Base-by-base conservation (phyloP, 1,140 invertebrate genomes). In the Apis dorsata region DNA sequence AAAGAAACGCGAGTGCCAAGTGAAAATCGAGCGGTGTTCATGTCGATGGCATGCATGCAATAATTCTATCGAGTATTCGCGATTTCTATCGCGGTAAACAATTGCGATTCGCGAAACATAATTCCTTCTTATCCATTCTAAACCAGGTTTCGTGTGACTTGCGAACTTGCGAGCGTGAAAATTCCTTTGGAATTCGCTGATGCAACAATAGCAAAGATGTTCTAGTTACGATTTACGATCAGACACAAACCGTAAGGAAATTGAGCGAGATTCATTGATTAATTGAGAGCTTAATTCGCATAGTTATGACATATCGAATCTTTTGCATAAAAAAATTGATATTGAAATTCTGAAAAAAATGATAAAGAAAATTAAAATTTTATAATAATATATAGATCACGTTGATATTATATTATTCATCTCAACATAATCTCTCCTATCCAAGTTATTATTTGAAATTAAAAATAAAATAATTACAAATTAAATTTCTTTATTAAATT, bases 1-100 rank as follows among this genome's bases (percentile, higher is more conserved):
- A 55, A 72, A 86, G 85, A 83, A 86, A 86, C 59, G 60, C 62
- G 65, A 66, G 65, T 63, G n/a, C 65, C 19, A 71, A 85, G 72
- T 84, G 85, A 86, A 86, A 87, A 86, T 85, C 81, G 81, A 53
- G 74, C 65, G 44, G 13, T 21, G n/a, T n/a, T 63, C 55, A 51
- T 3, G 24, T 49, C 13, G 73, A 78, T 71, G 66, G 81, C 28
- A 75, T 44, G 63, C 85, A 76, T 85, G 86, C 85, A 83, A 86
- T 86, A 84, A 79, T 87, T 79, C 57, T 79, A 76, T 79, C 53
- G 69, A 62, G 75, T 66, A 53, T 55, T n/a, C 57, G 28, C 85
- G 71, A 86, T 86, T 86, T 86, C 85, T 86, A 86, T 34, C 60
- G 9, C 51, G 51, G 10, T 28, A 19, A 72, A 72, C 70, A 72